Percentiles rank a stretch among this genome's conserved stretches.
phyloP scores from a whole-genome alignment of 2,888 invertebrate species.

The Aromia moschata region DNA sequence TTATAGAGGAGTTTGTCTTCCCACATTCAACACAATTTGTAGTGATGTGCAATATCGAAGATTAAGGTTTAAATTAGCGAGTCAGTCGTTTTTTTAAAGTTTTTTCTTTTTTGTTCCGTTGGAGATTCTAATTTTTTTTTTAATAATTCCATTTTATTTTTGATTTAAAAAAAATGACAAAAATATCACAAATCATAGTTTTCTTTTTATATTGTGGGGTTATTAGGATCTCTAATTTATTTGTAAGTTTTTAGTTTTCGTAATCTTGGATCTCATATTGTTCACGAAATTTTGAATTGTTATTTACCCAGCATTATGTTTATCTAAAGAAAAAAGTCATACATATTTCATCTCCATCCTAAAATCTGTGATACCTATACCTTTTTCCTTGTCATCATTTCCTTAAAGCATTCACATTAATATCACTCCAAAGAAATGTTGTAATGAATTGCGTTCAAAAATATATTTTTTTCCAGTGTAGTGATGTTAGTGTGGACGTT shows the following conservation, averaged over 20 bases:
- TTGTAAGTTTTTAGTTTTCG: conserved; percentile 46
- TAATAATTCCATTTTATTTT: conserved; percentile 31
- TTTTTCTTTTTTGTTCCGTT: conserved; percentile 38
- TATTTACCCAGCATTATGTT: conserved; percentile 44
- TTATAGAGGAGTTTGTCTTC: conserved; percentile 31
- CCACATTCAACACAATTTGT: conserved; percentile 44
- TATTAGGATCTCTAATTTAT: conserved; percentile 50
- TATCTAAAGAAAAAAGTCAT: conserved; percentile 35
- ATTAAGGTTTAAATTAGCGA: conserved; percentile 36
- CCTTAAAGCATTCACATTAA: conserved; percentile 12
- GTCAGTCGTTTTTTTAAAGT: conserved; percentile 40
- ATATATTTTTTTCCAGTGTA: neutral
- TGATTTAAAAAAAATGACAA: conserved; percentile 38
- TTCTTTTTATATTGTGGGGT: conserved; percentile 38
- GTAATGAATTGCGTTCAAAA: neutral
- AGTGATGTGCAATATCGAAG: conserved; percentile 52
- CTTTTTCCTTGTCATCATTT: conserved; percentile 27
- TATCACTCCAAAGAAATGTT: neutral
- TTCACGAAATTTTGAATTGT: conserved; percentile 48
- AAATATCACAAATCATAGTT: conserved; percentile 32
- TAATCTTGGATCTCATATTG: conserved; percentile 56
- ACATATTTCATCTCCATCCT: conserved; percentile 51
- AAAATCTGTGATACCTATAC: conserved; percentile 54
- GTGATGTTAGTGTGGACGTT: too few species aligned
- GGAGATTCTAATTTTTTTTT: conserved; percentile 45